Conservation (phyloP, 2,888 invertebrate species). For the Drosophila tripunctata region DNA sequence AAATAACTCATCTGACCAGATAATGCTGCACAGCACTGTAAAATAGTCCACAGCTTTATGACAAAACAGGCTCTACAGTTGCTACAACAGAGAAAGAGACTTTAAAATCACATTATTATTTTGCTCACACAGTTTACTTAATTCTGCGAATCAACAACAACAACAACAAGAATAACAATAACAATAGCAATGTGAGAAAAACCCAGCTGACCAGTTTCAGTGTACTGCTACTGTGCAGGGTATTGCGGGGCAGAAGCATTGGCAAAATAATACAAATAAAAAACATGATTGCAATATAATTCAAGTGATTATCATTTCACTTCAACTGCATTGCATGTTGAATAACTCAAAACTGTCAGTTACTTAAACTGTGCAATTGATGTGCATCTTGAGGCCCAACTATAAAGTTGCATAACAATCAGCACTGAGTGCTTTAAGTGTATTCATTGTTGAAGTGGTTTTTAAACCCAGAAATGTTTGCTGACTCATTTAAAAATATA, state of each 20-base stretch:
- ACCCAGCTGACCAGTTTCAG: slow-evolving; percentile 67
- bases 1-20: slow-evolving; percentile 67
- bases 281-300: background rate
- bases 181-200: slow-evolving; percentile 44
- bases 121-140: slow-evolving; percentile 46
- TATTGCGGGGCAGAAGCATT: background rate
- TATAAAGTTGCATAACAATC: background rate
- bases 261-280: slow-evolving; percentile 29
- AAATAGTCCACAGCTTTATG: slow-evolving; percentile 27
- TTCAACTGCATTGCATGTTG: slow-evolving; percentile 15
- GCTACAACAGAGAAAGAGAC: slow-evolving; percentile 8
- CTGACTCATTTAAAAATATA: background rate
- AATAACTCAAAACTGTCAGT: slow-evolving; percentile 3
- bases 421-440: background rate
- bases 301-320: slow-evolving; percentile 36
- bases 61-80: background rate
- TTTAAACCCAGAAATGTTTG: too few relatives aligned
- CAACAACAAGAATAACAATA: slow-evolving; percentile 29
- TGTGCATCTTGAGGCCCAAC: slow-evolving; percentile 8
- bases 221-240: background rate
- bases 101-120: slow-evolving; percentile 66
- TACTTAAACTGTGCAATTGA: slow-evolving; percentile 1
- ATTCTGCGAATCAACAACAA: slow-evolving; percentile 42
- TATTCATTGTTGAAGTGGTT: background rate
- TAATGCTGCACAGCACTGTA: slow-evolving; percentile 59